Evolutionary conservation across 2,888 invertebrate genomes (phyloP).

Genomic region (Capitulum mitella): DNA sequence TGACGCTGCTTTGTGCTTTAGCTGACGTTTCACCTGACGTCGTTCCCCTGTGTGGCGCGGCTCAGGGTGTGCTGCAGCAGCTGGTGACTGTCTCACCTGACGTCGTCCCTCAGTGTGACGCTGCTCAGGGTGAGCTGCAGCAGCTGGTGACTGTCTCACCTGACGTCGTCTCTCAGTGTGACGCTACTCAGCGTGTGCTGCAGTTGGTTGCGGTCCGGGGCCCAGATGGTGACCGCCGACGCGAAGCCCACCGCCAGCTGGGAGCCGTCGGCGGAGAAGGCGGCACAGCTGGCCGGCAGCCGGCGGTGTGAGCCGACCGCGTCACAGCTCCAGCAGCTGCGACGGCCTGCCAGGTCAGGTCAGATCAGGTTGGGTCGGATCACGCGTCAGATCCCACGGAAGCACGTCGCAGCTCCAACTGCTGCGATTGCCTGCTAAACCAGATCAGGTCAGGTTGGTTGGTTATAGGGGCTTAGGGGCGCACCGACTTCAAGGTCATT

Average conservation of each 20-base stretch:
- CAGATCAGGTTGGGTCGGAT: neutral
- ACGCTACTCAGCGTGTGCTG: neutral
- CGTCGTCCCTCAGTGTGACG: neutral
- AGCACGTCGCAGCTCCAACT: too few relatives aligned
- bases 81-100: too few relatives aligned
- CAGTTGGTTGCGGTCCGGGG: constrained; percentile 43
- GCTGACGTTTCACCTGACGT: too few relatives aligned
- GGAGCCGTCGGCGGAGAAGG: constrained; percentile 69
- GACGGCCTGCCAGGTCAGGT: neutral
- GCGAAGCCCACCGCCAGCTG: constrained; percentile 62
- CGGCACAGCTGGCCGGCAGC: constrained; percentile 51
- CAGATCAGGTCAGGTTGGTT: neutral
- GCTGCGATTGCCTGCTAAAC: too few relatives aligned
- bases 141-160: constrained; percentile 58
- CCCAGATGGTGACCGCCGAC: constrained; percentile 61
- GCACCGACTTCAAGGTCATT: too few relatives aligned
- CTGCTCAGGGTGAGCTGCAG: constrained; percentile 3
- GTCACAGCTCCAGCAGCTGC: constrained; percentile 56
- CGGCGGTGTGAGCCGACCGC: constrained; percentile 57
- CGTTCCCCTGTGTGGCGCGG: too few relatives aligned
- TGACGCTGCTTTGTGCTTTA: too few relatives aligned
- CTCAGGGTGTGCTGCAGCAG: too few relatives aligned
- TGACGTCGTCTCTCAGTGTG: neutral
- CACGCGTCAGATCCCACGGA: neutral
- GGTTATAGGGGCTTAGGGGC: too few relatives aligned